Base-by-base conservation (phyloP, 2,113 vertebrate species). In the Aleadryas rufinucha region DNA sequence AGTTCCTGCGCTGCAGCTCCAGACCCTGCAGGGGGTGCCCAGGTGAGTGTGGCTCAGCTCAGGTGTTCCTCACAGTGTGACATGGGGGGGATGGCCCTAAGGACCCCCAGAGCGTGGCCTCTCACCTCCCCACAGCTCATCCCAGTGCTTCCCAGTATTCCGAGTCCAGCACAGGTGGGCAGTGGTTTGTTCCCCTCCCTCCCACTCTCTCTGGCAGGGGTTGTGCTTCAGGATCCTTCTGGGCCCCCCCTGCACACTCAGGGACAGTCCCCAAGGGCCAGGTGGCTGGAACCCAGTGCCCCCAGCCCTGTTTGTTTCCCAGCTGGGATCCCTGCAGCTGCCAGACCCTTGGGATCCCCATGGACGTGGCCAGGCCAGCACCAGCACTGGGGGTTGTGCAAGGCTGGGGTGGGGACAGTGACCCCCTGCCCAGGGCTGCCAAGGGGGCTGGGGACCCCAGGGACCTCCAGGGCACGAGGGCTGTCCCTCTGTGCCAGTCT, bases 301-400 rank as follows among this genome's bases (percentile, higher is more conserved):
- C 31, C 79, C 54, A n/a, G 61, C 50, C 30, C 23, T 53, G n/a
- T 22, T 80, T 66, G 35, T 57, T 61, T 28, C 65, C 74, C 47
- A 22, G 21, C 4, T 49, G 76, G 19, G 31, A 3, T n/a, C 49
- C 42, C 49, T 19, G 61, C 75, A 76, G 82, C 42, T 53, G 39
- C 0, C 0, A 1, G 27, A 26, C 0, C 0, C 13, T 39, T 42
- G 15, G 35, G 35, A 31, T 11, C 33, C 35, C 64, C 30, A 2
- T 1, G 27, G 41, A 18, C 4, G 1, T 0, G 6, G 22, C 37
- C 14, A 3, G 47, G 22, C 17, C 79, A 61, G 50, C 37, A 45
- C 6, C 49, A 59, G 42, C 33, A 21, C 8, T 0, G 0, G 1
- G 60, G 11, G 2, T 54, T 81, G 39, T 42, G 68, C 52, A 57